These are phyloP conservation scores for Melanotaenia pygmaea DNA, from an alignment of 2,797 vertebrate species.

Conservation along the genomic window DNA sequence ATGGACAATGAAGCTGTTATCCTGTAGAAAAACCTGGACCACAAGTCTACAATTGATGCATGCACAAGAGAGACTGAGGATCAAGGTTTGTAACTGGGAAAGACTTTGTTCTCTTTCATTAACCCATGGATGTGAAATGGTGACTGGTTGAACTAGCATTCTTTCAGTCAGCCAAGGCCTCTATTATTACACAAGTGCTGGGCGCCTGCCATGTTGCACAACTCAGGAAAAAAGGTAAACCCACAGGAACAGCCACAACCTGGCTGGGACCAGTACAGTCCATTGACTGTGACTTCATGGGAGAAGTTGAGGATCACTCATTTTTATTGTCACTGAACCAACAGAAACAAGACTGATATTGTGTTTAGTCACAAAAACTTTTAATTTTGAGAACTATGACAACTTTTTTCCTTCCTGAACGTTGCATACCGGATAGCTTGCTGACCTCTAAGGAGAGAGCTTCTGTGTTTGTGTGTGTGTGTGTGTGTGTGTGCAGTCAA, in stretches of 20 bases:
- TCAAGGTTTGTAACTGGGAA: slow-evolving; percentile 48
- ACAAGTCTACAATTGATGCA: slow-evolving; percentile 16
- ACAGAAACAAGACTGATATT: slow-evolving; percentile 14
- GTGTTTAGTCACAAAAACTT: slow-evolving; percentile 4
- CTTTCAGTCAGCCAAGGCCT: slow-evolving; percentile 59
- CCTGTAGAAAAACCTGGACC: slow-evolving; percentile 8
- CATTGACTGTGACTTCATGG: slow-evolving; percentile 18
- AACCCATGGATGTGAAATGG: slow-evolving; percentile 44
- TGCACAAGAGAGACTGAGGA: slow-evolving; percentile 14
- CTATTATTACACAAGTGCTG: slow-evolving; percentile 77
- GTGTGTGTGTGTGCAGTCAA: slow-evolving; percentile 6
- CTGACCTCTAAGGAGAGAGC: slow-evolving; percentile 43
- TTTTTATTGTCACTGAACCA: slow-evolving; percentile 29
- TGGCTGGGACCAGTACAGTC: slow-evolving; percentile 38
- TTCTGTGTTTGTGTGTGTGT: slow-evolving; percentile 1
- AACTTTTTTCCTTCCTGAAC: neutral
- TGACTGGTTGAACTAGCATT: slow-evolving; percentile 60
- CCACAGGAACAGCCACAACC: slow-evolving; percentile 66
- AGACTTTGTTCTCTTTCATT: slow-evolving; percentile 56
- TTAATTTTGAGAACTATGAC: neutral
- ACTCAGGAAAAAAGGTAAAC: slow-evolving; percentile 70
- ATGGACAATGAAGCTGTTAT: slow-evolving; percentile 4
- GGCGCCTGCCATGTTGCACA: slow-evolving; percentile 74
- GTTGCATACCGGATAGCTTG: slow-evolving; percentile 24
- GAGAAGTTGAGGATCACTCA: slow-evolving; percentile 15